phyloP scores from a whole-genome alignment of 2,797 vertebrate species.

The Orientallactaga sibirica region DNA sequence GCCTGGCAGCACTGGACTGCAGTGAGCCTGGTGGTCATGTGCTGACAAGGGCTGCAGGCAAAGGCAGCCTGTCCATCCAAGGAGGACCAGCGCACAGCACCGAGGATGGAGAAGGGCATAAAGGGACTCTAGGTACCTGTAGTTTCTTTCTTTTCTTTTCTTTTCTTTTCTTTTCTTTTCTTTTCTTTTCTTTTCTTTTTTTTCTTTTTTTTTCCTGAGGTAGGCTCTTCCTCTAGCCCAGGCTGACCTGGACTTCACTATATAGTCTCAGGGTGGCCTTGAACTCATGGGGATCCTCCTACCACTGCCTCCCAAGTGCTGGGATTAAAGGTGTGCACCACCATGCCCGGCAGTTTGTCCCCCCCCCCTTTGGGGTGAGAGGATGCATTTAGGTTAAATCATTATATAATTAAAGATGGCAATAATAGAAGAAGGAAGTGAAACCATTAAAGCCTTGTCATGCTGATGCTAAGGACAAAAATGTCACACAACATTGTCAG shows the following conservation, averaged over 20 bases:
- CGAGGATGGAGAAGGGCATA: not conserved
- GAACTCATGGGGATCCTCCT: too few species aligned
- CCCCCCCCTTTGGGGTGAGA: not conserved
- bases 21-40: conserved; percentile 8
- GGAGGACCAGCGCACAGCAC: not conserved
- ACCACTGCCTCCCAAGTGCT: too few species aligned
- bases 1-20: conserved; percentile 55
- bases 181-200: not conserved
- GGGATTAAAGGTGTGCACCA: too few species aligned
- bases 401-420: not conserved
- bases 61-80: not conserved
- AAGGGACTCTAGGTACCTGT: not conserved
- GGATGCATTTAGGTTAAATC: not conserved
- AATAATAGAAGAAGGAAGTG: not conserved
- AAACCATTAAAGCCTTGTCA: not conserved
- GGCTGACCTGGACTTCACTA: too few species aligned
- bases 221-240: too few species aligned
- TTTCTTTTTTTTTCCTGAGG: too few species aligned
- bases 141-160: not conserved
- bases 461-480: not conserved
- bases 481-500: not conserved
- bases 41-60: not conserved
- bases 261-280: too few species aligned
- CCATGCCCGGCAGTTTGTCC: too few species aligned
- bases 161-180: too few species aligned